A percentile compares a stretch with the other conserved stretches of the same genome.
These are phyloP conservation scores for Montipora capitata DNA, from an alignment of 92 coral and sea anemone species.

Conservation along the genomic window DNA sequence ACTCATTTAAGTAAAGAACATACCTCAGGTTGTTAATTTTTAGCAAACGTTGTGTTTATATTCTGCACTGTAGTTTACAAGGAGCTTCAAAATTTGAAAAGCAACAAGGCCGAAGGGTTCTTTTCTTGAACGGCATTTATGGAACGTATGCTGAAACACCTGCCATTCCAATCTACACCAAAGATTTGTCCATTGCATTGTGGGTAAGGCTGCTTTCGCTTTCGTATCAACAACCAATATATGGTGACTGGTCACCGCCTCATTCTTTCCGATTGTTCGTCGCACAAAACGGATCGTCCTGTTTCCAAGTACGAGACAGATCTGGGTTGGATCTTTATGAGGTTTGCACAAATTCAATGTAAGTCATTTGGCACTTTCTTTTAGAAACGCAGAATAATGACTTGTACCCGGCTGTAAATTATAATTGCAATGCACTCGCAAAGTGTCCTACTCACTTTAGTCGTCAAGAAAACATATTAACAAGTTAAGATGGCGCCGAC, in stretches of 20 bases:
- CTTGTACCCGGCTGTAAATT: too few relatives aligned
- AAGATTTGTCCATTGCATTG: conserved; percentile 15
- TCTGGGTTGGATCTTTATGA: not conserved
- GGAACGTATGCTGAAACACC: conserved; percentile 32
- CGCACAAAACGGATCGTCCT: not conserved
- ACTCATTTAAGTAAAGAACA: too few relatives aligned
- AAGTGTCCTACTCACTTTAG: too few relatives aligned
- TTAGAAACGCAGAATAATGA: not conserved
- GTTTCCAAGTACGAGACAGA: not conserved
- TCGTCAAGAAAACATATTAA: too few relatives aligned
- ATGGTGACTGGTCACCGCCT: conserved; percentile 31
- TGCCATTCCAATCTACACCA: conserved; percentile 14
- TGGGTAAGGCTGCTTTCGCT: not conserved
- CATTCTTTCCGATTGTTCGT: not conserved
- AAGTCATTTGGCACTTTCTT: not conserved
- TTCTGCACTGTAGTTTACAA: not conserved
- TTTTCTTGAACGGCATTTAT: conserved; percentile 7
- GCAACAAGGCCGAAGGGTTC: conserved; percentile 17
- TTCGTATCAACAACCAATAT: not conserved
- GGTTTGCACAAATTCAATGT: not conserved
- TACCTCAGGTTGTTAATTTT: too few relatives aligned
- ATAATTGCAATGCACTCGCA: too few relatives aligned
- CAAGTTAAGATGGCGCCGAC: too few relatives aligned
- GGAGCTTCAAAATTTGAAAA: not conserved
- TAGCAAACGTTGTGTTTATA: not conserved